Evolutionary conservation across 2,888 invertebrate species (phyloP), one percentile per base, ranked within the genome.

Genomic region (Amiota mariae): DNA sequence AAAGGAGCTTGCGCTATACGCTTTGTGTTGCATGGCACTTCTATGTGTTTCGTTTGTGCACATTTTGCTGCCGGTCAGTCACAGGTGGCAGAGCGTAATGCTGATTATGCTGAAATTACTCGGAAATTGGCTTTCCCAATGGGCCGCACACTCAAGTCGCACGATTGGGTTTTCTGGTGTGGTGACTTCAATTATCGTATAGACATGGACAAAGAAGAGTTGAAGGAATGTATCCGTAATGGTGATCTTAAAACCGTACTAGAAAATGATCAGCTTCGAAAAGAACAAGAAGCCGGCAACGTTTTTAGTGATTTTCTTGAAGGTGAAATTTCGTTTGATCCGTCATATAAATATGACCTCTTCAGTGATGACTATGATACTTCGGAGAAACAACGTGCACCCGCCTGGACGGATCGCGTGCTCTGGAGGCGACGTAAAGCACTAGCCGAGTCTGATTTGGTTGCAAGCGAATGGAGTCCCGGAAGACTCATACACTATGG

Each of bases 301-400:
- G 96, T 97, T 1, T 99, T 99, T 88, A 94, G 95, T 87, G 96
- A 97, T 85, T 99, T 97, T 88, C 92, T 94, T 72, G 99, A 99
- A 91, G 99, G 98, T 0, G 94, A 94, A 71, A 94, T 98, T 49
- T 93, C 92, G 63, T 99, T 99, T 89, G 93, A 96, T 13, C 99
- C 99, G 0, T 99, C 99, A 0, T 99, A 99, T 90, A 99, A 99
- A 89, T 99, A 99, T 88, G 99, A 99, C 91, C 91, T 98, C 73
- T 99, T 99, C 89, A 98, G 98, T 84, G 98, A 99, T 89, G 98
- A 99, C 90, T 99, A 98, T 88, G 99, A 99, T 89, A 99, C 99
- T 0, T 98, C 98, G 87, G 99, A 99, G 89, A 99, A 99, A 90
- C 94, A 95, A 87, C 93, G 99, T 74, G 96, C 97, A 1, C 99